A percentile compares a stretch with the other conserved stretches of the same genome.
phyloP scores from a whole-genome alignment of 2,113 vertebrate genomes.

The Aphyosemion australe region DNA sequence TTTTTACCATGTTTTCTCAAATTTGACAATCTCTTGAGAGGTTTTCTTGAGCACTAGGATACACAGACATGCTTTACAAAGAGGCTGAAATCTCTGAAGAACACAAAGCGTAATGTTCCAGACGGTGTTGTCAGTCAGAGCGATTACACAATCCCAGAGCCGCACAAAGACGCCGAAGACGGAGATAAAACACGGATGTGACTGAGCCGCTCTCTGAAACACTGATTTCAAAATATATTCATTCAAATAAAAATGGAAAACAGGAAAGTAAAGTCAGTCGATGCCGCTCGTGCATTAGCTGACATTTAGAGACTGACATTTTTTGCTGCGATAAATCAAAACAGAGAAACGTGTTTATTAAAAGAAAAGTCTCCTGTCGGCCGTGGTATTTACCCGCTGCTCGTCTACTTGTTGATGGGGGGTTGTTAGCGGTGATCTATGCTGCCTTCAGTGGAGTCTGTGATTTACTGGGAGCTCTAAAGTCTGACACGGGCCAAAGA shows the following conservation, averaged over 20 bases:
- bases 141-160: constrained; percentile 27
- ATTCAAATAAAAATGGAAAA: constrained; percentile 9
- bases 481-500: constrained; percentile 37
- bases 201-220: constrained; percentile 8
- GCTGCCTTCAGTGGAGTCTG: constrained; percentile 60
- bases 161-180: not conserved
- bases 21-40: constrained; percentile 33
- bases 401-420: constrained; percentile 57
- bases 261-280: constrained; percentile 18
- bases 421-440: constrained; percentile 63
- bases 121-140: constrained; percentile 36
- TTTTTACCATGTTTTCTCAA: constrained; percentile 25
- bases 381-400: constrained; percentile 50
- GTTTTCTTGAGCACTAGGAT: constrained; percentile 24
- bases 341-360: constrained; percentile 48
- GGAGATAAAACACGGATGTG: not conserved
- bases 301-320: constrained; percentile 50
- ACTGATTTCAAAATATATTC: constrained; percentile 25
- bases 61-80: constrained; percentile 28
- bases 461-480: constrained; percentile 58
- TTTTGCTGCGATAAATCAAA: constrained; percentile 31
- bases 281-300: constrained; percentile 33
- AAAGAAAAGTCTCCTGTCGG: constrained; percentile 44
- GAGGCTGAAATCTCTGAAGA: constrained; percentile 2
- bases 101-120: constrained; percentile 25